Conservation (phyloP, 2,797 vertebrate genomes). For the Leucoraja ocellata region DNA sequence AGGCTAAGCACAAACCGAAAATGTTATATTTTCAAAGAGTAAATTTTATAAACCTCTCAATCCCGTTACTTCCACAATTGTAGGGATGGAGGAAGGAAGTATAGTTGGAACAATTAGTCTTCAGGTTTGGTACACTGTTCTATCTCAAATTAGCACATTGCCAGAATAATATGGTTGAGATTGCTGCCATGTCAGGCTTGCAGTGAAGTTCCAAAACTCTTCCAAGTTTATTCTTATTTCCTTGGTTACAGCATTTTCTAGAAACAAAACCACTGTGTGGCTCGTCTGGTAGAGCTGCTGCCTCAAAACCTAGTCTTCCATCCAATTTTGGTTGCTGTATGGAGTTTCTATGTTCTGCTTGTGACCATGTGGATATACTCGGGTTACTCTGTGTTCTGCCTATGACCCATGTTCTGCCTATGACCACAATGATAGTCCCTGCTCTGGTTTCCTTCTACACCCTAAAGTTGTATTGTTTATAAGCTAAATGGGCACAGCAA, state of each 20-base stretch:
- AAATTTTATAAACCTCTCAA: too few relatives aligned
- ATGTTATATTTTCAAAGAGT: not conserved
- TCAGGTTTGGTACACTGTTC: not conserved
- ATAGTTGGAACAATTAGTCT: not conserved
- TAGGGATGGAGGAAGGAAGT: not conserved
- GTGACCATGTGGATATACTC: too few relatives aligned
- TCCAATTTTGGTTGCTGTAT: too few relatives aligned
- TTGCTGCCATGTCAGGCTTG: not conserved
- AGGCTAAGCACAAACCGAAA: not conserved
- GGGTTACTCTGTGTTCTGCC: too few relatives aligned
- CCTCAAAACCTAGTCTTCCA: not conserved
- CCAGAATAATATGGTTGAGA: not conserved
- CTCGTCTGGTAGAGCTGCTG: too few relatives aligned
- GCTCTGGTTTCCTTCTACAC: too few relatives aligned
- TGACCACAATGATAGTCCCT: too few relatives aligned
- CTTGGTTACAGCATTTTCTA: not conserved
- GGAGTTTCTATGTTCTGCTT: too few relatives aligned
- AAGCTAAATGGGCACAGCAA: too few relatives aligned
- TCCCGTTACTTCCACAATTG: not conserved
- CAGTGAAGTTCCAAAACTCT: not conserved
- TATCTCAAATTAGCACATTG: not conserved
- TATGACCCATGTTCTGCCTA: too few relatives aligned
- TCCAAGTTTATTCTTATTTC: not conserved
- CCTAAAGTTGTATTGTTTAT: too few relatives aligned
- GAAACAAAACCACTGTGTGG: not conserved